Percentiles rank a stretch among this genome's conserved stretches.
Conservation (phyloP, 92 coral and sea anemone genomes). For the Bergia puertoricense region DNA sequence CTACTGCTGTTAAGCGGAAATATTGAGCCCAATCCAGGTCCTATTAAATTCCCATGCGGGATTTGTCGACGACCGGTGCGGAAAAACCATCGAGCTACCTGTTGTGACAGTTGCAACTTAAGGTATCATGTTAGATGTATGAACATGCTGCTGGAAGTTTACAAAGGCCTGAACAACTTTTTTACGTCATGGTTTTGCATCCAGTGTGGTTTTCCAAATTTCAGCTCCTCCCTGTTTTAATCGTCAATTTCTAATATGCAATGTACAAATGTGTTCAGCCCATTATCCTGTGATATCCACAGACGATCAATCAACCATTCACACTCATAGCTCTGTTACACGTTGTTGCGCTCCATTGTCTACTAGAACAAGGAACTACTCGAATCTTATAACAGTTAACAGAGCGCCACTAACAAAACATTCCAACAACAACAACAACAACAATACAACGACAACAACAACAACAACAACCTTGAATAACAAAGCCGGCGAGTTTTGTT, state of each 20-base stretch:
- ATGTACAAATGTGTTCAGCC: slow-evolving; percentile 7
- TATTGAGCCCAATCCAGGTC: slow-evolving; percentile 7
- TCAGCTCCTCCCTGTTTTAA: slow-evolving; percentile 21
- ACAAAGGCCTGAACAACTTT: not conserved
- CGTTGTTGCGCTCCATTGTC: no score
- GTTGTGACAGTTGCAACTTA: not conserved
- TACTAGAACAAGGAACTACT: no score
- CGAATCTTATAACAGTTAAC: no score
- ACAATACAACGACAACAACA: no score
- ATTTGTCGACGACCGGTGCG: not conserved
- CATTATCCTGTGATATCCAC: not conserved
- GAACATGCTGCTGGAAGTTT: not conserved
- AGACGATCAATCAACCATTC: no score
- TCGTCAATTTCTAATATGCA: not conserved
- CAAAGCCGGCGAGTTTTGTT: no score
- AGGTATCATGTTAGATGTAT: not conserved
- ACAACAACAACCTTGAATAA: no score
- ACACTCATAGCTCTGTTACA: no score
- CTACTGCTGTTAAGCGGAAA: not conserved
- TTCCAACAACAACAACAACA: not conserved
- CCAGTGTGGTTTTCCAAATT: slow-evolving; percentile 22
- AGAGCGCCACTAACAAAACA: no score
- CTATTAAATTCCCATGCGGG: not conserved
- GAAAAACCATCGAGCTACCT: not conserved
- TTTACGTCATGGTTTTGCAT: not conserved